Evolutionary conservation across 2,888 invertebrate species (phyloP).

Genomic region (Sturmia bella): DNA sequence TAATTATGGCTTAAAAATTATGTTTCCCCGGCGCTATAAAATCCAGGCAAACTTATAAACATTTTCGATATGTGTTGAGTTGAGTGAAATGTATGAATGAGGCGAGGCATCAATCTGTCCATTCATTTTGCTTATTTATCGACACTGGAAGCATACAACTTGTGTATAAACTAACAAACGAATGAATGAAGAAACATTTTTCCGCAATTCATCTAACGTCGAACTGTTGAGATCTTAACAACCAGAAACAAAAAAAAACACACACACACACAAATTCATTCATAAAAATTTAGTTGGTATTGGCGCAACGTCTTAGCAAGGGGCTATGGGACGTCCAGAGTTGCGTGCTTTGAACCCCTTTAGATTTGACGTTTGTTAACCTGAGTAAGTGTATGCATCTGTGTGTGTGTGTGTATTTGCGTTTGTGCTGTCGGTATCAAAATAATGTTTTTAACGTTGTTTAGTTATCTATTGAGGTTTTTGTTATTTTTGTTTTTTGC

Average conservation of each 20-base stretch:
- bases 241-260: slow-evolving; percentile 12
- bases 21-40: slow-evolving; percentile 76
- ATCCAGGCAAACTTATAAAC: slow-evolving; percentile 40
- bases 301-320: neutral
- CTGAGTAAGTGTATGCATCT: slow-evolving; percentile 6
- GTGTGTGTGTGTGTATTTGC: neutral
- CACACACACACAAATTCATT: slow-evolving; percentile 68
- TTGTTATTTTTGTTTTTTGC: slow-evolving; percentile 45
- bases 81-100: slow-evolving; percentile 7
- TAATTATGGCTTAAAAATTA: slow-evolving; percentile 78
- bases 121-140: slow-evolving; percentile 38
- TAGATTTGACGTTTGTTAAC: slow-evolving; percentile 35
- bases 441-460: slow-evolving; percentile 23
- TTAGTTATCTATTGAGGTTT: slow-evolving; percentile 63
- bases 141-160: slow-evolving; percentile 51
- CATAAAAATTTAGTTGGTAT: slow-evolving; percentile 57
- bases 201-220: slow-evolving; percentile 79
- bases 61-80: slow-evolving; percentile 20
- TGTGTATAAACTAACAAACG: slow-evolving; percentile 17
- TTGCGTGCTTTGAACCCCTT: slow-evolving; percentile 65
- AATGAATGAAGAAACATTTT: slow-evolving; percentile 34
- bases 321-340: neutral
- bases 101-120: slow-evolving; percentile 29
- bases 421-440: slow-evolving; percentile 1
- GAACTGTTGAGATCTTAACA: slow-evolving; percentile 46